Percentiles rank a stretch among this genome's conserved stretches.
Evolutionary conservation across 2,113 vertebrate genomes (phyloP).

Genomic region (Petromus typicus): DNA sequence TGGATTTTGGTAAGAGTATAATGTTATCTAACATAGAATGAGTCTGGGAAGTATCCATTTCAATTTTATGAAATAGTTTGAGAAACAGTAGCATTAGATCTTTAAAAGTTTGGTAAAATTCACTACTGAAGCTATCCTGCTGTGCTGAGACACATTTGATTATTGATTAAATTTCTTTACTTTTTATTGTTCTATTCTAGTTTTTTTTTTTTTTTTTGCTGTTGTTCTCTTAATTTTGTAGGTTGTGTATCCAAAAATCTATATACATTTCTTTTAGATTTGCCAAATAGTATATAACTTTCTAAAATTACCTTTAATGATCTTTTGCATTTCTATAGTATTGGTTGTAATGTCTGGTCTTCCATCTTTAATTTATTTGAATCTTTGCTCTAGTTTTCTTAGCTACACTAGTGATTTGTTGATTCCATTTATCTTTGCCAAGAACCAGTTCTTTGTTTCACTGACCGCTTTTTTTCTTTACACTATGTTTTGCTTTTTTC

Average conservation of each 20-base stretch:
- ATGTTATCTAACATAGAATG: background rate
- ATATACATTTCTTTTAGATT: background rate
- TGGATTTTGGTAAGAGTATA: background rate
- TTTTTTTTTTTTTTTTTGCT: background rate
- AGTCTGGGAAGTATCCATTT: background rate
- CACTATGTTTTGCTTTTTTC: background rate
- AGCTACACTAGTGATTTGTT: background rate
- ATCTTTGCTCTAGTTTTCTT: background rate
- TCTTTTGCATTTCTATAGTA: background rate
- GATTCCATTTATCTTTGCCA: background rate
- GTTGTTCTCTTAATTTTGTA: background rate
- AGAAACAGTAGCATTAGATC: background rate
- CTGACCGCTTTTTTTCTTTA: background rate
- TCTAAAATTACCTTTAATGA: background rate
- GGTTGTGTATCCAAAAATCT: background rate
- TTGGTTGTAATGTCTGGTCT: background rate
- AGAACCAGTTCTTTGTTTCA: background rate
- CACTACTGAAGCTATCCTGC: background rate
- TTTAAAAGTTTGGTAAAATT: background rate
- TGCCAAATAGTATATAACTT: background rate
- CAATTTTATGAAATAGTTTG: background rate
- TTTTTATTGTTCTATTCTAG: background rate
- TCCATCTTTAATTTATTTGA: background rate
- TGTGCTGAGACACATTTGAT: background rate
- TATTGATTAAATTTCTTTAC: background rate